These are phyloP conservation scores for Elegia similella DNA, from an alignment of 2,888 invertebrate genomes.

Conservation along the genomic window DNA sequence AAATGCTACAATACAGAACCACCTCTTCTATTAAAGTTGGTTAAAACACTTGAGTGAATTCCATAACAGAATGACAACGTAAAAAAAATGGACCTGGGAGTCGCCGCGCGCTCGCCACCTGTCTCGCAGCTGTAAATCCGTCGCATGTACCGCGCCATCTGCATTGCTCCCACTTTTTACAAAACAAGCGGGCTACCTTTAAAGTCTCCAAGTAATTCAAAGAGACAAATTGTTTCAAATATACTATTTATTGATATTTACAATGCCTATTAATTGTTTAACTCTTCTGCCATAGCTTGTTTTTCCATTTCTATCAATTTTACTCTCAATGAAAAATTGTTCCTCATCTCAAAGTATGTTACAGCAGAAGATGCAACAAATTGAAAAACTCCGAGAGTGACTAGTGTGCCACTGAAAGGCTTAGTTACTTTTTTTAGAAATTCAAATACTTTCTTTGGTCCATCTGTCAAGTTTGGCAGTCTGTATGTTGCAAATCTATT, in stretches of 20 bases:
- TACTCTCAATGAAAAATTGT: conserved; percentile 57
- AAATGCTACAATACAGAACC: too few species aligned
- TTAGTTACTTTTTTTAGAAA: conserved; percentile 77
- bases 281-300: conserved; percentile 34
- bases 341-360: conserved; percentile 83
- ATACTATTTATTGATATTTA: neutral
- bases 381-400: conserved; percentile 74
- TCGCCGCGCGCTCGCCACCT: too few species aligned
- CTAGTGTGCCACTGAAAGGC: conserved; percentile 74
- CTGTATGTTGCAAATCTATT: conserved; percentile 83
- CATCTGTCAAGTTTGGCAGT: conserved; percentile 83
- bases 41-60: too few species aligned
- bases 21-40: too few species aligned
- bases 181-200: too few species aligned
- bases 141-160: too few species aligned
- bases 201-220: too few species aligned
- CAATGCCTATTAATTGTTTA: neutral
- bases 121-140: too few species aligned
- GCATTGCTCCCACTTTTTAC: too few species aligned
- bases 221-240: conserved; percentile 10
- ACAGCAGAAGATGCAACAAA: conserved; percentile 77
- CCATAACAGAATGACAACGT: too few species aligned
- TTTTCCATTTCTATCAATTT: conserved; percentile 64
- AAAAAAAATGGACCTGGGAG: too few species aligned
- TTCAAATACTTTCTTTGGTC: conserved; percentile 76